Percentiles rank a stretch among this genome's conserved stretches.
These are phyloP conservation scores for Drosophila birchii DNA, from an alignment of 2,888 invertebrate species.

Conservation along the genomic window DNA sequence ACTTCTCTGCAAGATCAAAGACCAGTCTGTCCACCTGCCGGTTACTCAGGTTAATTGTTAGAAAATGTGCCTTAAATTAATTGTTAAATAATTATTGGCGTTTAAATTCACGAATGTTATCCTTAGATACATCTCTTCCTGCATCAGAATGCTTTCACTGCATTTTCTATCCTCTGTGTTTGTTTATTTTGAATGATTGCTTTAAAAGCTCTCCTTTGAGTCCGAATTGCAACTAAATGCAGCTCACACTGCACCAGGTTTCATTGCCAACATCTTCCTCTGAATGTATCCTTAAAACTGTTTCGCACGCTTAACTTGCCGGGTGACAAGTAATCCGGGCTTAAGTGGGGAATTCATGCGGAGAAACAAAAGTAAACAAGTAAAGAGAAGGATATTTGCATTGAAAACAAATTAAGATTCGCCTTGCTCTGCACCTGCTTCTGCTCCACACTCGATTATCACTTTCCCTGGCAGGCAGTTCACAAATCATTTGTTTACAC, in stretches of 20 bases:
- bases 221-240: background rate
- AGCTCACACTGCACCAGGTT: background rate
- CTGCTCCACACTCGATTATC: conserved; percentile 24
- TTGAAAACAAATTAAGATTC: conserved; percentile 4
- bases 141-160: background rate
- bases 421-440: no score
- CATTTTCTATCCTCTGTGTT: no score
- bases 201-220: background rate
- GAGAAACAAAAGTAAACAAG: background rate
- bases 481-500: conserved; percentile 59
- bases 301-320: conserved; percentile 8
- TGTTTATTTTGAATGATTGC: background rate
- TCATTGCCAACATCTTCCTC: background rate
- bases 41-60: no score
- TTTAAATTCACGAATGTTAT: background rate
- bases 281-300: conserved; percentile 5
- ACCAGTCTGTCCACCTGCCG: background rate
- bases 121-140: background rate
- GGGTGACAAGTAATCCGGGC: conserved; percentile 29
- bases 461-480: conserved; percentile 40
- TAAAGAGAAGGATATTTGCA: background rate
- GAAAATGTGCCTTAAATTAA: no score
- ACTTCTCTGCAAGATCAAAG: background rate
- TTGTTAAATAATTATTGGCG: background rate
- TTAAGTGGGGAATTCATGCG: conserved; percentile 7